Evolutionary conservation across 2,888 invertebrate genomes (phyloP).

Genomic region (Amiota communis): DNA sequence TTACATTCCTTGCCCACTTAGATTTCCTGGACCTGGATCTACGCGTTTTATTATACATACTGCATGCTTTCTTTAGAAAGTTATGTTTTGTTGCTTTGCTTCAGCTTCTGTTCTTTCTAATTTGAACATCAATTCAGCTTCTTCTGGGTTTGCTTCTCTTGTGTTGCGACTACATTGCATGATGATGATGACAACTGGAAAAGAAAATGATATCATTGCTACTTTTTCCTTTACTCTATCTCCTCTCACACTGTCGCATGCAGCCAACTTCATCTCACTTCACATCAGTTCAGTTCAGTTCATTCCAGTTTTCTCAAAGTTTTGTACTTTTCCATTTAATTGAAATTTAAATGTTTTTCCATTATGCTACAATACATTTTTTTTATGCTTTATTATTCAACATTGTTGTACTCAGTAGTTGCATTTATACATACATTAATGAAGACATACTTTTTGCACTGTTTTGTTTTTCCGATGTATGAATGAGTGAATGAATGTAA

Average conservation of each 20-base stretch:
- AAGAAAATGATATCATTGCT: not conserved
- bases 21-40: conserved; percentile 19
- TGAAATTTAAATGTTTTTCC: conserved; percentile 67
- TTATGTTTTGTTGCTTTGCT: conserved; percentile 14
- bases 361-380: conserved; percentile 42
- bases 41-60: conserved; percentile 37
- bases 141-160: conserved; percentile 4
- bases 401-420: conserved; percentile 32
- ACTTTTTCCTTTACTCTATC: conserved; percentile 1
- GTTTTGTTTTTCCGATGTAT: conserved; percentile 45
- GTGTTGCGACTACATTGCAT: not conserved
- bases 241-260: not conserved
- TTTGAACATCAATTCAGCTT: conserved; percentile 46
- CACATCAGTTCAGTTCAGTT: not conserved
- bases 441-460: conserved; percentile 38
- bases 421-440: conserved; percentile 39
- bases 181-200: too few species aligned
- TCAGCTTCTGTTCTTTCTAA: conserved; percentile 52
- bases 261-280: conserved; percentile 17
- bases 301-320: conserved; percentile 43
- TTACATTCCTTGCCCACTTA: conserved; percentile 26
- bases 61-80: conserved; percentile 38
- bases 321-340: conserved; percentile 50
- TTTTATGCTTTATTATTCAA: conserved; percentile 32
- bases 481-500: not conserved